Percentiles rank a stretch among this genome's conserved stretches.
Evolutionary conservation across 2,113 vertebrate genomes (phyloP).

Genomic region (Gallinago paraguaiae): DNA sequence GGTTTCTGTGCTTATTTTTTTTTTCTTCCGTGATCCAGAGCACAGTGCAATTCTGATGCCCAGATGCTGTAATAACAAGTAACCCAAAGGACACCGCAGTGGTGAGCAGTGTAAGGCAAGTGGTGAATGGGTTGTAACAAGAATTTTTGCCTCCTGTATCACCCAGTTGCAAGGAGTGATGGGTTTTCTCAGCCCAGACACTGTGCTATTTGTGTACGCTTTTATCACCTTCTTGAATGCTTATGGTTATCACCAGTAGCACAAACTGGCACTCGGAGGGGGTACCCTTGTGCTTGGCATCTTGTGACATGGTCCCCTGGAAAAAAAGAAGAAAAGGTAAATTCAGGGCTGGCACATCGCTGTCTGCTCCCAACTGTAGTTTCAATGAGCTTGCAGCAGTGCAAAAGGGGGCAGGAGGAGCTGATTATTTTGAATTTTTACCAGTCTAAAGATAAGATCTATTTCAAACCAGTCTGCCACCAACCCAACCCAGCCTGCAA

Average conservation of each 20-base stretch:
- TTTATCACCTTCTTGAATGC: background rate
- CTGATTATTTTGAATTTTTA: background rate
- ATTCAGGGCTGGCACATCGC: fast-evolving
- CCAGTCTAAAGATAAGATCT: background rate
- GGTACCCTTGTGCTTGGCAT: background rate
- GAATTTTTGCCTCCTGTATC: background rate
- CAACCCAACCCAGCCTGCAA: background rate
- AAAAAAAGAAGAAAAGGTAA: background rate
- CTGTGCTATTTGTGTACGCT: background rate
- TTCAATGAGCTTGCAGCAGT: background rate
- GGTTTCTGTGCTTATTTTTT: background rate
- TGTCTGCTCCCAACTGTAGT: background rate
- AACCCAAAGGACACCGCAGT: background rate
- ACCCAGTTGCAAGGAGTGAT: background rate
- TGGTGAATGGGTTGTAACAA: background rate
- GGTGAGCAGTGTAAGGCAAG: background rate
- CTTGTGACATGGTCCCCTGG: fast-evolving
- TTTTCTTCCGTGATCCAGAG: background rate
- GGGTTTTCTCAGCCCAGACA: background rate
- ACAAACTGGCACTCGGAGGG: background rate
- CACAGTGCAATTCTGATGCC: background rate
- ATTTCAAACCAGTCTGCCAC: background rate
- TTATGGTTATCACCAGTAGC: background rate
- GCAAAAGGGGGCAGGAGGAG: background rate
- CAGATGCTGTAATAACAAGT: background rate